phyloP scores from a whole-genome alignment of 2,113 vertebrate genomes.

The Sisor rabdophorus region DNA sequence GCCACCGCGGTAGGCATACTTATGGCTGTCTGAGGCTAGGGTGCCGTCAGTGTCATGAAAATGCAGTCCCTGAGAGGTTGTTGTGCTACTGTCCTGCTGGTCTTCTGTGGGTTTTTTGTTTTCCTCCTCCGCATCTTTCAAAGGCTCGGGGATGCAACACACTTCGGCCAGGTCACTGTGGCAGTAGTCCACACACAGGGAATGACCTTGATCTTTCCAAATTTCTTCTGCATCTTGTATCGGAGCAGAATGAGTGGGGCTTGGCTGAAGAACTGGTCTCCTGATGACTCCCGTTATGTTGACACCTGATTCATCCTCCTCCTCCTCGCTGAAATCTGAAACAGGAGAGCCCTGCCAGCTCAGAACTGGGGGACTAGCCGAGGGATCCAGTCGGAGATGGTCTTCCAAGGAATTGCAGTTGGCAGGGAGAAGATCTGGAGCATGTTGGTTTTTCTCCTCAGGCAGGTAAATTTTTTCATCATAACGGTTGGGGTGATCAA shows the following conservation, averaged over 20 bases:
- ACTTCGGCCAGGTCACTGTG: conserved; percentile 41
- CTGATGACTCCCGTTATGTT: conserved; percentile 59
- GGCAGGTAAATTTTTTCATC: conserved; percentile 55
- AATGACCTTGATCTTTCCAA: conserved; percentile 21
- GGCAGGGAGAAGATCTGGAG: conserved; percentile 66
- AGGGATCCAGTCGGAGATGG: conserved; percentile 62
- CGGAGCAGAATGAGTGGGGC: conserved; percentile 63
- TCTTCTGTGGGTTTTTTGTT: conserved; percentile 50
- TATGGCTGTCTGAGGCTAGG: conserved; percentile 74
- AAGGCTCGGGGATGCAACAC: conserved; percentile 37
- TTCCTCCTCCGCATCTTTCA: conserved; percentile 40
- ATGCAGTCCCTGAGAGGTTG: conserved; percentile 47
- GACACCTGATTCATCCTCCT: conserved; percentile 60
- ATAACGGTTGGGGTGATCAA: conserved; percentile 58
- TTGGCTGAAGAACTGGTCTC: conserved; percentile 69
- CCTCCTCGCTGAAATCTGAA: conserved; percentile 65
- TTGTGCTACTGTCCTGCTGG: conserved; percentile 37
- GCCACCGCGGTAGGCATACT: conserved; percentile 75
- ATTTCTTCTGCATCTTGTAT: conserved; percentile 48
- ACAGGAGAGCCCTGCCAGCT: conserved; percentile 76
- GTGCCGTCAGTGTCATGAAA: conserved; percentile 69
- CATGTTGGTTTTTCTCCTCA: conserved; percentile 59
- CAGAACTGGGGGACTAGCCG: conserved; percentile 71
- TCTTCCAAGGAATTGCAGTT: conserved; percentile 58
- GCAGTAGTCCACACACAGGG: neutral